Evolutionary conservation across 2,888 invertebrate species (phyloP), one percentile per base, ranked within the genome.

Genomic region (Tinea trinotella): DNA sequence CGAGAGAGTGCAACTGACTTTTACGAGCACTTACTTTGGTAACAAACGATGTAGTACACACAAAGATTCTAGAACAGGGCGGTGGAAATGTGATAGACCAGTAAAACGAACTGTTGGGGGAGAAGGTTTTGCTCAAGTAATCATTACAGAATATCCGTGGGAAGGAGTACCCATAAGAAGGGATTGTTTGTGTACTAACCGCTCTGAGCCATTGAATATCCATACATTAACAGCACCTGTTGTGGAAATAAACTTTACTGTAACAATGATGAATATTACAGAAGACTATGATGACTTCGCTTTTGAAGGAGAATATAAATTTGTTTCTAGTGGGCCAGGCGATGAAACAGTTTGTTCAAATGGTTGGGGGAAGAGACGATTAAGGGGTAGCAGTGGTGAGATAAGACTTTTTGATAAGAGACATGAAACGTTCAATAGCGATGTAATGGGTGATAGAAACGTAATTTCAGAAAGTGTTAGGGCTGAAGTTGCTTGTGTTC

Each of bases 201-300:
- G 92, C 59, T 87, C 89, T 52, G 90, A 91, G 56, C 88, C 90
- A 13, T 76, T 92, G 46, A 85, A 88, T 56, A 83, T 92, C 59
- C 88, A 90, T 58, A 91, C 92, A 17, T 84, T 93, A 58, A 91
- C 92, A 10, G 90, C 93, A 1, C 88, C 89, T 52, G 88, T 90
- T 55, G 89, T 94, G 6, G 90, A 92, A 70, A 88, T 94, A 0
- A 91, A 90, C 65, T 93, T 94, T 68, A 89, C 90, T 15, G 89
- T 94, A 5, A 90, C 90, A 10, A 88, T 91, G 70, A 93, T 95
- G 95, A 91, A 92, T 76, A 91, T 93, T 55, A 91, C 92, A 5
- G 92, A 94, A 74, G 92, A 94, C 78, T 92, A 93, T 66, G 88
- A 91, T 55, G 91, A 92, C 67, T 93, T 93, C 74, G 90, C 90